Conservation (phyloP, 1,140 invertebrate genomes). For the Dreissena polymorpha region DNA sequence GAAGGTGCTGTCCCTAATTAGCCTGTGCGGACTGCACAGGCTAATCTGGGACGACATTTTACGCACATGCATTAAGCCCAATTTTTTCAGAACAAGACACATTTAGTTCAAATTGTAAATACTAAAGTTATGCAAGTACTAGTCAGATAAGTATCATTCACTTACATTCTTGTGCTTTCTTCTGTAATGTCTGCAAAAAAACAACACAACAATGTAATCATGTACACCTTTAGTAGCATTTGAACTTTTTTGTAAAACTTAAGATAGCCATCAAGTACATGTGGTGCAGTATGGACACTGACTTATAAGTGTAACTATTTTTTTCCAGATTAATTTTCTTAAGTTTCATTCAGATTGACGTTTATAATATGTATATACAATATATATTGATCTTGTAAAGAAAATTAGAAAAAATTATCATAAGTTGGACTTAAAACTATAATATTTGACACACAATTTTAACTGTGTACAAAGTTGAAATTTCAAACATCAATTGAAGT, state of each 20-base stretch:
- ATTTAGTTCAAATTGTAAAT: not conserved
- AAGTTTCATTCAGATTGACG: too few species aligned
- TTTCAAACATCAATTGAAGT: not conserved
- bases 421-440: too few species aligned
- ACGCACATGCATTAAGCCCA: too few species aligned
- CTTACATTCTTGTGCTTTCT: conserved; percentile 44
- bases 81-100: too few species aligned
- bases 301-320: not conserved
- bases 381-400: too few species aligned
- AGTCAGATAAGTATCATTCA: not conserved
- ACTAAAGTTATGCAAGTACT: not conserved
- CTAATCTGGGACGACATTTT: too few species aligned
- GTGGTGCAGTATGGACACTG: not conserved
- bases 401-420: too few species aligned
- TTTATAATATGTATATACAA: too few species aligned
- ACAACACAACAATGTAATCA: not conserved
- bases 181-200: conserved; percentile 36
- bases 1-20: too few species aligned
- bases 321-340: not conserved
- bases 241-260: not conserved
- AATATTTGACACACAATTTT: not conserved
- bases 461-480: not conserved
- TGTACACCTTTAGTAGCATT: not conserved
- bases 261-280: not conserved
- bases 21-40: too few species aligned